Evolutionary conservation across 2,797 vertebrate species (phyloP), one percentile per base, ranked within the genome.

Genomic region (Sternotherus odoratus): DNA sequence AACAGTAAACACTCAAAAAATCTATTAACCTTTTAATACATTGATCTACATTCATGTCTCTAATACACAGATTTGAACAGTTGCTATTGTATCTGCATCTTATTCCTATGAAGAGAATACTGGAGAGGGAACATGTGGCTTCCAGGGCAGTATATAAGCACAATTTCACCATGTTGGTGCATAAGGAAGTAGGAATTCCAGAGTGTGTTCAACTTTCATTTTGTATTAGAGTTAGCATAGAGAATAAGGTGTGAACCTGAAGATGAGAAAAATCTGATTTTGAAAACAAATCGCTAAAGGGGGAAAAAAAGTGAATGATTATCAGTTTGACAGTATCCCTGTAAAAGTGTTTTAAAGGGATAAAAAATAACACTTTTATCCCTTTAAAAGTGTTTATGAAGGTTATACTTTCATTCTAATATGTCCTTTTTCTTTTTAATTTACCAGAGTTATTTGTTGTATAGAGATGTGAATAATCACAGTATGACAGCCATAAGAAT

Each of bases 401-500:
- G 19, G 10, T 23, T 39, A 39, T 81, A 54, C 89, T 91, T 39
- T 86, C 12, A 36, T 90, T 46, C 10, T 23, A 12, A 33, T 86
- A 2, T 90, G 9, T 78, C 12, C 92, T 93, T 33, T 33, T 28
- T 89, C 6, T 91, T 91, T 92, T 82, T 89, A 89, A 46, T 96
- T 92, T 96, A 49, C 74, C 92, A 99, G 99, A 99, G 99, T 90
- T 99, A 98, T 97, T 98, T 99, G 97, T 98, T 99, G 89, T 99
- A 99, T 97, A 99, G 98, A 97, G 99, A 99, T 97, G 98, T 98
- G 39, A 99, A 98, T 98, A 99, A 99, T 98, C 99, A 99, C 97
- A 99, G 98, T 95, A 98, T 99, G 99, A 98, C 99, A 63, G 99
- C 99, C 88, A 90, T 99, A 97, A 99, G 99, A 98, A 99, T 99